Evolutionary conservation across 2,113 vertebrate genomes (phyloP), one percentile per base, ranked within the genome.

Genomic region (Entelurus aequoreus): DNA sequence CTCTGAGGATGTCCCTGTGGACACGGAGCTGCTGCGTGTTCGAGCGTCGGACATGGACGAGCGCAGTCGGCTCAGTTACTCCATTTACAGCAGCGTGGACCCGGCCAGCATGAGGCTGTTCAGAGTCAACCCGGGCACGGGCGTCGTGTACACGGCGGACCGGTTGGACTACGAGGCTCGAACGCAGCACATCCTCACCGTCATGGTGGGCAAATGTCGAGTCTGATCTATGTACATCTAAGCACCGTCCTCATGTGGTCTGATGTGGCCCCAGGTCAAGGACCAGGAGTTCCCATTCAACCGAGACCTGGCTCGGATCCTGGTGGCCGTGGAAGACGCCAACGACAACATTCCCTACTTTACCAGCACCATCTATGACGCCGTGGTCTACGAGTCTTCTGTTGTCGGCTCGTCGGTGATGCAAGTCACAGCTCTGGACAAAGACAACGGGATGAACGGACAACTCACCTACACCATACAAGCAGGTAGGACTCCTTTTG

Each of bases 221-320:
- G 5, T 38, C 44, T 44, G 19, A 58, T 64, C 62, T 38, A 65
- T 73, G 68, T 76, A 72, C 49, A 61, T 69, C 46, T 72, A 51
- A 10, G 15, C 49, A n/a, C 49, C 51, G 16, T 19, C 8, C 51
- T 79, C 53, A 12, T 66, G 48, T 67, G 48, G 12, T 36, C 48
- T 48, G 42, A 42, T 49, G 12, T 50, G 48, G 56, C 63, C 54
- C 0, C 74, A 99, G 97, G 97, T 99, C 69, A 95, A 96, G 85
- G 97, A 99, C 86, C 97, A 99, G 82, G 95, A 98, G 80, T 95
- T 97, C 78, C 96, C 96, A 37, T 98, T 97, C 54, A 93, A 94
- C 82, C 92, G 95, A 69, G 97, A 96, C 82, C 78, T 98, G 88
- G 94, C 92, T 69, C 92, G 94, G 42, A 92, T 98, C 69, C 89